Conservation (phyloP, 2,888 invertebrate genomes). For the Cephus pygmeus region DNA sequence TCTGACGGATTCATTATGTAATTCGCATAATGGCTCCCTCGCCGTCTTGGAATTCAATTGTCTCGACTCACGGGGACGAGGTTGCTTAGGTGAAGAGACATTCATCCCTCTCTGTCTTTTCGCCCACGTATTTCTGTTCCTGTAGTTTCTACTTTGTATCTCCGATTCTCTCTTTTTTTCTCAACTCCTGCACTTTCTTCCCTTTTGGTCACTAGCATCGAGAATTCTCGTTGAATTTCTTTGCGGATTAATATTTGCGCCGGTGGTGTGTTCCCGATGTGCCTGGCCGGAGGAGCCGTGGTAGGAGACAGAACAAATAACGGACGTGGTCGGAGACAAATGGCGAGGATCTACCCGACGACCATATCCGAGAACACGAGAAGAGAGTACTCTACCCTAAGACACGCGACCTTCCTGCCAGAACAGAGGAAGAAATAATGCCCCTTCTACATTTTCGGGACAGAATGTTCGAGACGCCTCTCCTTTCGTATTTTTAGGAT, state of each 20-base stretch:
- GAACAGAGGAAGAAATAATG: background rate
- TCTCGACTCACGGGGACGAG: constrained; percentile 28
- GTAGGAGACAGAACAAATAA: constrained; percentile 30
- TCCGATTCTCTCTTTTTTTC: background rate
- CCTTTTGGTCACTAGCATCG: background rate
- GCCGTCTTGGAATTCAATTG: constrained; percentile 36
- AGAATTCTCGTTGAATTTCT: constrained; percentile 29
- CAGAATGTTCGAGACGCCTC: no score
- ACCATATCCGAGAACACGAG: background rate
- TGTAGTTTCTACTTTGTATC: background rate
- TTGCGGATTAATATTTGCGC: constrained; percentile 38
- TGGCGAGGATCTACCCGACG: constrained; percentile 24
- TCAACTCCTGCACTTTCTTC: background rate
- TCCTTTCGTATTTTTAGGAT: no score
- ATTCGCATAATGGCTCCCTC: constrained; percentile 36
- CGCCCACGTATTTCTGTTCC: background rate
- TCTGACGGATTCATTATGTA: constrained; percentile 43
- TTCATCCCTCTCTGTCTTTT: background rate
- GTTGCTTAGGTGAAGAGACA: background rate
- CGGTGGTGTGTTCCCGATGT: background rate
- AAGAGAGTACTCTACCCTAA: constrained; percentile 1
- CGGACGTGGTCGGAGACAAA: constrained; percentile 34
- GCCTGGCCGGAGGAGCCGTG: background rate
- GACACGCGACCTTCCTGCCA: constrained; percentile 5
- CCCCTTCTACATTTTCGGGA: background rate